Percentiles rank a stretch among this genome's conserved stretches.
Conservation (phyloP, 2,113 vertebrate genomes). For the Pogonocichla stellata region DNA sequence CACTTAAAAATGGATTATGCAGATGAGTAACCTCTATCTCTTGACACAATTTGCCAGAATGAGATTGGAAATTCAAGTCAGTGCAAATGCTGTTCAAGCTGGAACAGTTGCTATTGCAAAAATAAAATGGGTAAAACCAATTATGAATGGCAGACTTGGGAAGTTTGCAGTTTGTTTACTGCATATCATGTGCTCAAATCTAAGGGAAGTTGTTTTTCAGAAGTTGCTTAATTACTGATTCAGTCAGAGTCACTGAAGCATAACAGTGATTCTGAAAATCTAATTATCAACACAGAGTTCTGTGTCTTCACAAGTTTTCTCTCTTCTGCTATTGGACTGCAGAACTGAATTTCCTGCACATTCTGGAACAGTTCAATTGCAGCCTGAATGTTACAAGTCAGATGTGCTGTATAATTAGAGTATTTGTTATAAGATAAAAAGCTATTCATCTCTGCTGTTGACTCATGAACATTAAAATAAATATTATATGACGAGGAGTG, state of each 20-base stretch:
- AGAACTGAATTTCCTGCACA: not conserved
- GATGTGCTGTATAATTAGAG: not conserved
- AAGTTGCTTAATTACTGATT: not conserved
- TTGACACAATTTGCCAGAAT: not conserved
- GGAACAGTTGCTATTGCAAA: not conserved
- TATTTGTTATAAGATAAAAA: not conserved
- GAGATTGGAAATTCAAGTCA: not conserved
- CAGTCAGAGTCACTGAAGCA: not conserved
- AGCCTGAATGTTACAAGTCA: not conserved
- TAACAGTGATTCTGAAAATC: not conserved
- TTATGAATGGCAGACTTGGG: not conserved
- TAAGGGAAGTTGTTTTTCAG: not conserved
- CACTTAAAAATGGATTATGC: conserved; percentile 2
- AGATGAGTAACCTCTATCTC: not conserved
- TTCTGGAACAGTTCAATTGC: not conserved
- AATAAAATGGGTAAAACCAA: not conserved
- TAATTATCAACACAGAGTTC: not conserved
- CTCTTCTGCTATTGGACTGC: not conserved
- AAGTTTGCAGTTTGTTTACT: not conserved
- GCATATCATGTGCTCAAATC: not conserved
- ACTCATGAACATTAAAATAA: not conserved
- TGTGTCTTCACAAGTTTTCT: not conserved
- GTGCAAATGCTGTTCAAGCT: not conserved
- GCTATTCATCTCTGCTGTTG: not conserved
- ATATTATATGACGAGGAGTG: not conserved